Evolutionary conservation across 2,888 invertebrate species (phyloP).

Genomic region (Baccha elongata): DNA sequence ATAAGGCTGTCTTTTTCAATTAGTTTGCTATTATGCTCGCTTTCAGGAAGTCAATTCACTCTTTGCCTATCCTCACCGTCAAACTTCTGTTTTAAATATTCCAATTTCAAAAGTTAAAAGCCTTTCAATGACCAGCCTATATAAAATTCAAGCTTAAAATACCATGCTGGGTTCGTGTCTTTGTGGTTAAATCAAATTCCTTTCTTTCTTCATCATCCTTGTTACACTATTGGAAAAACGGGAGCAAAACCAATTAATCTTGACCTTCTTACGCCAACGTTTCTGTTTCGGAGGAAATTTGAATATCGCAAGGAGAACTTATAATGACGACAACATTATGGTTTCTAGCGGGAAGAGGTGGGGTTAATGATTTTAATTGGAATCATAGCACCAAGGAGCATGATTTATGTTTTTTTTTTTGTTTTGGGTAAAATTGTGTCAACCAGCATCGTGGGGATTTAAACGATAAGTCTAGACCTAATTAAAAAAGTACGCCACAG

Average conservation of each 20-base stretch:
- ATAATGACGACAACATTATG: not conserved
- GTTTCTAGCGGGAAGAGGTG: not conserved
- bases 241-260: slow-evolving; percentile 3
- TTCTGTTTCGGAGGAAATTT: not conserved
- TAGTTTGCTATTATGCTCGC: not conserved
- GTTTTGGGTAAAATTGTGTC: slow-evolving; percentile 7
- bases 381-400: slow-evolving; percentile 6
- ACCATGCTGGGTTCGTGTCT: not conserved
- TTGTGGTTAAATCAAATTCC: slow-evolving; percentile 3
- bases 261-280: slow-evolving; percentile 7
- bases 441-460: slow-evolving; percentile 1
- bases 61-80: not conserved
- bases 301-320: not conserved
- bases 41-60: not conserved
- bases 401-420: slow-evolving; percentile 29
- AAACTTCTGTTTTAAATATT: not conserved
- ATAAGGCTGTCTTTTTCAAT: not conserved
- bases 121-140: not conserved
- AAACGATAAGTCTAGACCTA: slow-evolving; percentile 31
- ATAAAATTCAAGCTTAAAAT: not conserved
- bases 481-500: not conserved
- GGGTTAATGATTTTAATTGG: slow-evolving; percentile 40
- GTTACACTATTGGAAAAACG: not conserved
- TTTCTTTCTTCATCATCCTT: not conserved
- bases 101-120: not conserved